Evolutionary conservation across 1,140 invertebrate genomes (phyloP).

Genomic region (Anastrepha obliqua): DNA sequence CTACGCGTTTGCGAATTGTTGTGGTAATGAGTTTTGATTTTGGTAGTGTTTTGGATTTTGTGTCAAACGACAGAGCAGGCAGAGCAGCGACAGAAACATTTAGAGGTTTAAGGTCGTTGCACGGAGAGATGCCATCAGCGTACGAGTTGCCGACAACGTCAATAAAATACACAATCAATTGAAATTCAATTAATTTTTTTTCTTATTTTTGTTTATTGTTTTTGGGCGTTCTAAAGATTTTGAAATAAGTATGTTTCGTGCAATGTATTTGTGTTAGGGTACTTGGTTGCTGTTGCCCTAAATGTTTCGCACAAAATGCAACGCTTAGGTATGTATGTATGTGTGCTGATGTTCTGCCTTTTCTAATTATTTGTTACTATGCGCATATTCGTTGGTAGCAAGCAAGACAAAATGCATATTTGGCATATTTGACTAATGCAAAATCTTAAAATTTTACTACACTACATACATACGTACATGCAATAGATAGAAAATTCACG

Average conservation of each 20-base stretch:
- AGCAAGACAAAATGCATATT: background rate
- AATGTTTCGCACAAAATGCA: conserved; percentile 7
- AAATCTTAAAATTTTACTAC: background rate
- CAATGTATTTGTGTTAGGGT: conserved; percentile 5
- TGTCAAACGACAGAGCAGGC: conserved; percentile 34
- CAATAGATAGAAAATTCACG: background rate
- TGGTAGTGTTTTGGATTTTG: conserved; percentile 35
- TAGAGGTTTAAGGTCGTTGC: conserved; percentile 24
- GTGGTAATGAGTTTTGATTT: conserved; percentile 33
- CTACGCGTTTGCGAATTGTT: conserved; percentile 42
- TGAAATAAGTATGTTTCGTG: background rate
- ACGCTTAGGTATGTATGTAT: background rate
- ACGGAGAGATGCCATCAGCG: conserved; percentile 20
- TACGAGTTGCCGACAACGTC: conserved; percentile 43
- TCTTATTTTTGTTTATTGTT: background rate
- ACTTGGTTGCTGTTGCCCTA: background rate
- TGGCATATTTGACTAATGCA: background rate
- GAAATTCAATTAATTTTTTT: conserved; percentile 31
- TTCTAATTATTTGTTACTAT: background rate
- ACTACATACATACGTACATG: background rate
- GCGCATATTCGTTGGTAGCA: background rate
- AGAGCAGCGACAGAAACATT: conserved; percentile 47
- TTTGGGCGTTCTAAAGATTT: background rate
- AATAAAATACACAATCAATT: conserved; percentile 50
- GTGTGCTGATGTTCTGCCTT: background rate